Evolutionary conservation across 2,888 invertebrate species (phyloP).

Genomic region (Kuschelorhynchus macadamiae): DNA sequence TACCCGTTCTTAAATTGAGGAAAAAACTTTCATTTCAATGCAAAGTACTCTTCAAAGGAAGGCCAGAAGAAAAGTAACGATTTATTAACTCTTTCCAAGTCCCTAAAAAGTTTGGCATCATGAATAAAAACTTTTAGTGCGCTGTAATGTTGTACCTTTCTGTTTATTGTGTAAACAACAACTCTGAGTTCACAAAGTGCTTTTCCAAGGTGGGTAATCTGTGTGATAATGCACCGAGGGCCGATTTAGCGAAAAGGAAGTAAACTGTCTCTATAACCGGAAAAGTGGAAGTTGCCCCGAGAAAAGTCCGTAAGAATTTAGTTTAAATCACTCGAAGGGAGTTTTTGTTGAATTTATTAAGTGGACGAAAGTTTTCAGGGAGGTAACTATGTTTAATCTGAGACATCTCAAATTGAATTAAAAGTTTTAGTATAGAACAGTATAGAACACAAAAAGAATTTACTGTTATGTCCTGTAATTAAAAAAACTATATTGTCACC

Average conservation of each 20-base stretch:
- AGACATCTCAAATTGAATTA: background rate
- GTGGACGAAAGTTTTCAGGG: constrained; percentile 29
- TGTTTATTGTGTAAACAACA: constrained; percentile 50
- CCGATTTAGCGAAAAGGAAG: constrained; percentile 48
- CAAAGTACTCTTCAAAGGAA: too few species aligned
- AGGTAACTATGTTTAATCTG: constrained; percentile 38
- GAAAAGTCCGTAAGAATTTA: constrained; percentile 48
- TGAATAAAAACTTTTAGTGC: constrained; percentile 20
- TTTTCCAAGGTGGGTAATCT: constrained; percentile 51
- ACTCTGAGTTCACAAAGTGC: constrained; percentile 41
- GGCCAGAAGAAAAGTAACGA: too few species aligned
- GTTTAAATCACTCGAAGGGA: constrained; percentile 43
- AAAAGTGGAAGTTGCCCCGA: constrained; percentile 40
- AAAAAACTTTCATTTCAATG: too few species aligned
- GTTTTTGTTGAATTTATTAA: constrained; percentile 47
- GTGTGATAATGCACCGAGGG: constrained; percentile 50
- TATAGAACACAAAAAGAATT: too few species aligned
- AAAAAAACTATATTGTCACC: too few species aligned
- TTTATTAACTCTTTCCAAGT: too few species aligned
- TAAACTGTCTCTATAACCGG: constrained; percentile 45
- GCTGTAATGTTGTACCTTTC: constrained; percentile 44
- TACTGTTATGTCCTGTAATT: too few species aligned
- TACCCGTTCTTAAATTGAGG: too few species aligned
- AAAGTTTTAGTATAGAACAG: too few species aligned
- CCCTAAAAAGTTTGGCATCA: too few species aligned